Conservation (phyloP, 2,888 invertebrate genomes). For the Anorthoa munda region DNA sequence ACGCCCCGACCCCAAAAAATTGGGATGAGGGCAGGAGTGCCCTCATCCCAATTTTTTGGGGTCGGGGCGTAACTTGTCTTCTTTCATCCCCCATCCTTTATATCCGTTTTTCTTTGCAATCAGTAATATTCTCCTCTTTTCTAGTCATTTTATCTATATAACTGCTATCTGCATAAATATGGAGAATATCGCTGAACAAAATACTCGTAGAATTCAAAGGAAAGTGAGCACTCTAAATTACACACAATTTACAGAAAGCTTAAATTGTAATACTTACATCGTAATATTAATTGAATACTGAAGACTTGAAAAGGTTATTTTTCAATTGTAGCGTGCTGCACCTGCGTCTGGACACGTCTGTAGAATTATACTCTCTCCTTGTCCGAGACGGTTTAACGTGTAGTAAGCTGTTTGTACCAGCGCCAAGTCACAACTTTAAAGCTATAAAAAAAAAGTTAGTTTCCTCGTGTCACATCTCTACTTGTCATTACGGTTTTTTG, state of each 20-base stretch:
- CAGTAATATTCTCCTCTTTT: not conserved
- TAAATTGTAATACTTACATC: slow-evolving; percentile 5
- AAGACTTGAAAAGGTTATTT: slow-evolving; percentile 56
- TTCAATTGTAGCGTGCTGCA: slow-evolving; percentile 58
- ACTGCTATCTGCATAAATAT: not conserved
- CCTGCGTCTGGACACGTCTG: slow-evolving; percentile 51
- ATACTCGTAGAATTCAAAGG: not conserved
- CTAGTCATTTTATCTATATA: not conserved
- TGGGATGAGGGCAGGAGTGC: not conserved
- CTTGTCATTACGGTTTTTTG: no score
- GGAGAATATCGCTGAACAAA: not conserved
- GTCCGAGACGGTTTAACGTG: no score
- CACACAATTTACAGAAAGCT: not conserved
- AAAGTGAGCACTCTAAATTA: slow-evolving; percentile 4
- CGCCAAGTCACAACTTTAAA: no score
- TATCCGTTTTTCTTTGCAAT: no score
- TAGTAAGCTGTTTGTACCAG: no score
- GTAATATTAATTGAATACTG: slow-evolving; percentile 14
- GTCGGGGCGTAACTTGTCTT: not conserved
- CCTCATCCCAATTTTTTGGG: not conserved
- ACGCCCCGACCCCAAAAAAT: not conserved
- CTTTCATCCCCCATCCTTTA: not conserved
- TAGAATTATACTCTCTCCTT: no score
- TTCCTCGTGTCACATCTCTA: no score
- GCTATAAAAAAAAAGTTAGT: no score